Conservation (phyloP, 2,113 vertebrate species). For the Petroica traversi region DNA sequence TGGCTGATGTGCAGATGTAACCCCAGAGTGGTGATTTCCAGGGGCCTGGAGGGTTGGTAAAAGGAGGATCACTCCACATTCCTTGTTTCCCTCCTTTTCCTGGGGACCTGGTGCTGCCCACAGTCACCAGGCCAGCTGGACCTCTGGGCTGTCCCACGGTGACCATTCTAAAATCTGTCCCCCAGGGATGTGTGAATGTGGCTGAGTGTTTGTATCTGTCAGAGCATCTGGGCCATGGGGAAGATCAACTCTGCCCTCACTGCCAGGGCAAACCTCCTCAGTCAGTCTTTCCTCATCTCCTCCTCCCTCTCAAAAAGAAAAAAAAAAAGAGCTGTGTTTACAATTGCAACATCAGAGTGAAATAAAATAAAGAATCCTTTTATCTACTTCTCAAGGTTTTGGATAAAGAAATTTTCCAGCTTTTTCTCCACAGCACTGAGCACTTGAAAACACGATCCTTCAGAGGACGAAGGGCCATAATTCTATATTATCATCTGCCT, state of each 20-base stretch:
- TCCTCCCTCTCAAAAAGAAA: not conserved
- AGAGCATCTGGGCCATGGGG: not conserved
- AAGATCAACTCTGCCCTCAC: not conserved
- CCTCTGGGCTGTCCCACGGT: not conserved
- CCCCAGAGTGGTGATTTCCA: not conserved
- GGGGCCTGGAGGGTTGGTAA: not conserved
- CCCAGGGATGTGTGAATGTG: not conserved
- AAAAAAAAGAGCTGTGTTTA: not conserved
- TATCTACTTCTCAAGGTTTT: not conserved
- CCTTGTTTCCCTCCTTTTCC: not conserved
- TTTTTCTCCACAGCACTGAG: not conserved
- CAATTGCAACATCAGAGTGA: not conserved
- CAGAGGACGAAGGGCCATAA: not conserved
- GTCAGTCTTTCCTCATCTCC: not conserved
- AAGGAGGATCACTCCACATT: not conserved
- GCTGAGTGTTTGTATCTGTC: not conserved
- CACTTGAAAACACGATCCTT: not conserved
- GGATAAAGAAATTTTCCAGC: not conserved
- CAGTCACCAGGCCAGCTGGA: not conserved
- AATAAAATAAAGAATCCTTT: not conserved
- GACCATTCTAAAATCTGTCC: not conserved
- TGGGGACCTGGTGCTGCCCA: not conserved
- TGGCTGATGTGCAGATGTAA: not conserved
- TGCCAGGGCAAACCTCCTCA: not conserved
- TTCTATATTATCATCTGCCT: not conserved